Base-by-base conservation (phyloP, 1,140 invertebrate species). In the Meteorus sp. region DNA sequence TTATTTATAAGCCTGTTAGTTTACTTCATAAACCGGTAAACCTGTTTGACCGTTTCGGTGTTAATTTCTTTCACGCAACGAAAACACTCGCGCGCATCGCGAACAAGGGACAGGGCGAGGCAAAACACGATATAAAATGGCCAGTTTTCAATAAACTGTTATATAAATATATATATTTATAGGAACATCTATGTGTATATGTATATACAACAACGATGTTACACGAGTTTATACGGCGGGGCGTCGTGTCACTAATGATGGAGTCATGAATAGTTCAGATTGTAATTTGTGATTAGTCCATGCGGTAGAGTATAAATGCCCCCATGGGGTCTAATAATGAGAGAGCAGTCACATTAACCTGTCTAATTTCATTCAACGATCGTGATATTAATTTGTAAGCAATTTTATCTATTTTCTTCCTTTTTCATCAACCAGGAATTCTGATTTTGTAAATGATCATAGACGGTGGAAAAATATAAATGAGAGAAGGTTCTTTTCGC, bases 131-230 rank as follows among this genome's bases (percentile, higher is more conserved):
- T 57, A 57, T n/a, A n/a, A n/a, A 57, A 50, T 45, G 48, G 56
- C 47, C 47, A 39, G 48, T 51, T 57, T 59, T 50, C 50, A 59
- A 52, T 52, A 51, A n/a, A 59, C 37, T 48, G 48, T 48, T 59
- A 57, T 27, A 35, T n/a, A n/a, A n/a, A n/a, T n/a, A n/a, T n/a
- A n/a, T n/a, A n/a, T n/a, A n/a, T n/a, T n/a, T n/a, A n/a, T n/a
- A n/a, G n/a, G n/a, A n/a, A n/a, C n/a, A n/a, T n/a, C n/a, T n/a
- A n/a, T n/a, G n/a, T n/a, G n/a, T n/a, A n/a, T n/a, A n/a, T n/a
- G n/a, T n/a, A n/a, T n/a, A n/a, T n/a, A n/a, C n/a, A n/a, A n/a
- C n/a, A n/a, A n/a, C n/a, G n/a, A n/a, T n/a, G n/a, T n/a, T n/a
- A n/a, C n/a, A n/a, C n/a, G n/a, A n/a, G n/a, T n/a, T n/a, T n/a